phyloP scores from a whole-genome alignment of 2,888 invertebrate genomes.

The Scaptomyza parva region DNA sequence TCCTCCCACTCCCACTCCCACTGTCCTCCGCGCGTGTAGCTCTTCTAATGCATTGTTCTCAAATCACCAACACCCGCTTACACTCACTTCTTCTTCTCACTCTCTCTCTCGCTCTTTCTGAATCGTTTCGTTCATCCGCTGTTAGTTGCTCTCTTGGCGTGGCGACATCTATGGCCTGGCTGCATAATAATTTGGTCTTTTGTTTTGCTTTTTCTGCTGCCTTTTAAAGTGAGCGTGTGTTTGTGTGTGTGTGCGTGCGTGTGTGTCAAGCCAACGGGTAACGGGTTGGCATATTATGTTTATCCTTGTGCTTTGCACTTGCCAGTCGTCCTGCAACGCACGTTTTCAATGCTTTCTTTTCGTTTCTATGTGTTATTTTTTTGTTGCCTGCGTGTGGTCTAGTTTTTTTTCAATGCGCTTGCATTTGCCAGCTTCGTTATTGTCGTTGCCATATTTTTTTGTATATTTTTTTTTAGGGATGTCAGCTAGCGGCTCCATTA shows the following conservation, averaged over 20 bases:
- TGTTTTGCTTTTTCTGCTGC: conserved; percentile 57
- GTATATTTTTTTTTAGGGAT: conserved; percentile 10
- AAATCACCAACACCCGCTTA: conserved; percentile 16
- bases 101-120: neutral
- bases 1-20: neutral
- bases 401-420: conserved; percentile 58
- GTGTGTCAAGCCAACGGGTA: conserved; percentile 18
- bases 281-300: conserved; percentile 49
- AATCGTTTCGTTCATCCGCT: conserved; percentile 2
- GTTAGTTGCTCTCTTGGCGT: conserved; percentile 20
- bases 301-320: conserved; percentile 65
- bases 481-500: conserved; percentile 1
- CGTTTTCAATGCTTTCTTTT: conserved; percentile 39
- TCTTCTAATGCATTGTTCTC: conserved; percentile 40
- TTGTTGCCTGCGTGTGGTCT: conserved; percentile 52
- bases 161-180: conserved; percentile 62
- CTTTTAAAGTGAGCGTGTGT: conserved; percentile 21
- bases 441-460: conserved; percentile 6
- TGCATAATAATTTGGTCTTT: conserved; percentile 72
- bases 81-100: conserved; percentile 10
- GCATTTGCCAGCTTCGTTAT: conserved; percentile 30
- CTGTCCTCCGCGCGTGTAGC: neutral
- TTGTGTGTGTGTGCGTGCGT: conserved; percentile 6
- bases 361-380: conserved; percentile 5
- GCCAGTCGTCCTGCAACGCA: conserved; percentile 49